These are phyloP conservation scores for Bufo gargarizans DNA, from an alignment of 2,113 vertebrate genomes.

Conservation along the genomic window DNA sequence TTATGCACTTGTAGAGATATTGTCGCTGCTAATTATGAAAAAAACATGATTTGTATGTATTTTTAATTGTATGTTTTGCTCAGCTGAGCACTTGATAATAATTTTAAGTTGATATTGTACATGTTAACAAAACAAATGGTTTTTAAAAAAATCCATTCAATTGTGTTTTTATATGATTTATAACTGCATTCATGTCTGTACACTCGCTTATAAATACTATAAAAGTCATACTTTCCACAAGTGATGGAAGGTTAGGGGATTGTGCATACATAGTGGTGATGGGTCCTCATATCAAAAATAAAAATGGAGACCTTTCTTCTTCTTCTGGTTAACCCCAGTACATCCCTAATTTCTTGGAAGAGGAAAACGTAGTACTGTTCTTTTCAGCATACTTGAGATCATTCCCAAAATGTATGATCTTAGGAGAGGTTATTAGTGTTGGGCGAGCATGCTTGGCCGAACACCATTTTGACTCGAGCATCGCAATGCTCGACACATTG, in stretches of 20 bases:
- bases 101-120: constrained; percentile 61
- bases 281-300: neutral
- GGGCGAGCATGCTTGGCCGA: no score
- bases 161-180: neutral
- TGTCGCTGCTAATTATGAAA: constrained; percentile 64
- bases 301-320: no score
- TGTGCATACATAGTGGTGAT: neutral
- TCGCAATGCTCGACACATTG: no score
- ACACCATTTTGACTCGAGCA: no score
- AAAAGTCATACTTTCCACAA: neutral
- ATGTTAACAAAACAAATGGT: constrained; percentile 61
- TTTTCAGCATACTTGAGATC: neutral
- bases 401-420: no score
- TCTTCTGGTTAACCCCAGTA: no score
- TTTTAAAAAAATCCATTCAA: neutral
- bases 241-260: neutral
- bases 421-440: no score
- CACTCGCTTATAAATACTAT: neutral
- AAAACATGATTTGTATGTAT: constrained; percentile 66
- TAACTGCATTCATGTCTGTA: neutral
- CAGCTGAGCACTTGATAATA: constrained; percentile 65
- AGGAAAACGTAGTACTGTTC: neutral
- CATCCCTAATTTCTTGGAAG: neutral
- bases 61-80: constrained; percentile 74
- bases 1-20: constrained; percentile 59